phyloP scores from a whole-genome alignment of 2,113 vertebrate species.

The Hydropotes inermis region DNA sequence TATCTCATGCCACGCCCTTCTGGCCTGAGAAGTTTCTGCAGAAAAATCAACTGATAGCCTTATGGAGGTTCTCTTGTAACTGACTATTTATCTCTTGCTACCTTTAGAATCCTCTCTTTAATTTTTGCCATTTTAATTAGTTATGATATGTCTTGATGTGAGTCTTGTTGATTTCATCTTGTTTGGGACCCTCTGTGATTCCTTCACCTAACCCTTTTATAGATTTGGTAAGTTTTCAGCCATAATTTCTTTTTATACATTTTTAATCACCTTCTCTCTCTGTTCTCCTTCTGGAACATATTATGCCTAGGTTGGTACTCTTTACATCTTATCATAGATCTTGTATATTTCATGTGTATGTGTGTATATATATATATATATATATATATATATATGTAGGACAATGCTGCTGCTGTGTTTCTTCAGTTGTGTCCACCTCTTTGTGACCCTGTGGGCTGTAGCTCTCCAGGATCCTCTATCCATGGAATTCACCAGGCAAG shows the following conservation, averaged over 20 bases:
- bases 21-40: neutral
- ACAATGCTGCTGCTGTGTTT: neutral
- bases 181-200: neutral
- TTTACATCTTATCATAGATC: neutral
- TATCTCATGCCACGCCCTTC: neutral
- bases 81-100: neutral
- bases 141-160: neutral
- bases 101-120: neutral
- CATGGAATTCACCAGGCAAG: neutral
- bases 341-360: neutral
- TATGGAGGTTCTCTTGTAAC: neutral
- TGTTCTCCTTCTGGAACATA: neutral
- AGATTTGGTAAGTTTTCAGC: neutral
- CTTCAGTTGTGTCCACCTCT: neutral
- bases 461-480: neutral
- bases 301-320: neutral
- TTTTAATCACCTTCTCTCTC: neutral
- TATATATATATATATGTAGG: neutral
- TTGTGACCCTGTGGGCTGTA: neutral
- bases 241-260: neutral
- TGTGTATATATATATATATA: neutral
- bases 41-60: neutral
- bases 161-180: neutral
- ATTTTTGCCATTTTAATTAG: neutral
- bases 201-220: neutral